Percentiles rank a stretch among this genome's conserved stretches.
Conservation (phyloP, 2,888 invertebrate species). For the Nematopogon swammerdamellus region DNA sequence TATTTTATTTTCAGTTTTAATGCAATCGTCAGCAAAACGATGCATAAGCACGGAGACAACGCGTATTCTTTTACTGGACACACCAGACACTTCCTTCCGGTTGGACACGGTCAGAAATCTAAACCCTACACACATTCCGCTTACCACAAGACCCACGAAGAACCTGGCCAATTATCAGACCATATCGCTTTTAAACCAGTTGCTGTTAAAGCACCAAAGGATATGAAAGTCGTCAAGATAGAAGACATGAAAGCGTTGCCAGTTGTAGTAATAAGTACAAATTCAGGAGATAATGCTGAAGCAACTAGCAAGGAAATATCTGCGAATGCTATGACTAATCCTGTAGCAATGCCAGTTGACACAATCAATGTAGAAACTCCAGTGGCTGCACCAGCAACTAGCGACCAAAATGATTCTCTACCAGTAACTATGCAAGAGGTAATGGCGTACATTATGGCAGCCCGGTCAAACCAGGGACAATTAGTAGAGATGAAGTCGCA, state of each 20-base stretch:
- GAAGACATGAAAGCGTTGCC: too few relatives aligned
- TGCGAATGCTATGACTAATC: not conserved
- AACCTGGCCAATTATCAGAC: not conserved
- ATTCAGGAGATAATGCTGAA: too few relatives aligned
- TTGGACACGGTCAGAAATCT: slow-evolving; percentile 34
- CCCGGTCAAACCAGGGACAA: not conserved
- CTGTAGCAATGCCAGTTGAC: not conserved
- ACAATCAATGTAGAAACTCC: not conserved
- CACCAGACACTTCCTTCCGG: slow-evolving; percentile 31
- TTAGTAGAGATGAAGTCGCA: not conserved
- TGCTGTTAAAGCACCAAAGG: not conserved
- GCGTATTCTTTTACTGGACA: slow-evolving; percentile 34
- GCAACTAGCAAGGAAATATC: too few relatives aligned
- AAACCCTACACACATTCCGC: slow-evolving; percentile 29
- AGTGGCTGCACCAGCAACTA: too few relatives aligned
- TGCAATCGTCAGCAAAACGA: slow-evolving; percentile 51
- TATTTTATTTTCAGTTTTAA: slow-evolving; percentile 55
- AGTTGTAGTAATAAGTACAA: too few relatives aligned
- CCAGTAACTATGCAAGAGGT: not conserved
- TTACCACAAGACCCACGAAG: slow-evolving; percentile 7
- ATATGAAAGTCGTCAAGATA: not conserved
- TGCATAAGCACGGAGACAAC: slow-evolving; percentile 36
- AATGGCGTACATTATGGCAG: not conserved
- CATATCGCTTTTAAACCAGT: not conserved
- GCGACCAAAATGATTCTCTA: too few relatives aligned